Evolutionary conservation across 1,140 invertebrate genomes (phyloP).

Genomic region (Bombus huntii): DNA sequence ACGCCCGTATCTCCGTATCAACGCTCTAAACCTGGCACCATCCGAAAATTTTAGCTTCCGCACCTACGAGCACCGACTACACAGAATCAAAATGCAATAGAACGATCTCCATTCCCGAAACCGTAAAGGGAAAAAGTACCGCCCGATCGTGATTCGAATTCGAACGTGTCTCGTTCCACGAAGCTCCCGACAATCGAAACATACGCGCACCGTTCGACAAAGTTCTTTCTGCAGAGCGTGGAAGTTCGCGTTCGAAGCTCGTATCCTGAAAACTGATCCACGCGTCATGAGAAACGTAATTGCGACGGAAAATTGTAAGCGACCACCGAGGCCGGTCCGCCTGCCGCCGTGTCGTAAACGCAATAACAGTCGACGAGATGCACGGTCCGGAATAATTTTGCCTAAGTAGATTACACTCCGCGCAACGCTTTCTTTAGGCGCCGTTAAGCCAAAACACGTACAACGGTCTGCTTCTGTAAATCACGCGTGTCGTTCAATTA

Average conservation of each 20-base stretch:
- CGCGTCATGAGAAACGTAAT: neutral
- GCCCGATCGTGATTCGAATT: neutral
- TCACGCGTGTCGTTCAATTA: constrained; percentile 32
- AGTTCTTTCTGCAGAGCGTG: neutral
- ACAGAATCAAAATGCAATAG: constrained; percentile 1
- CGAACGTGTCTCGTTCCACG: neutral
- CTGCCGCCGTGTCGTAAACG: neutral
- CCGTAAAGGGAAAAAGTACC: neutral
- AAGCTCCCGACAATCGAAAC: neutral
- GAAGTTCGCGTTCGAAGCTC: neutral
- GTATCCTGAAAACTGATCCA: neutral
- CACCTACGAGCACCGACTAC: neutral
- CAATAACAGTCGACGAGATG: constrained; percentile 27
- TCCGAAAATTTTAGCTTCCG: neutral
- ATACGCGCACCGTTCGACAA: neutral
- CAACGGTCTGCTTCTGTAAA: neutral
- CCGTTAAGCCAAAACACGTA: constrained; percentile 9
- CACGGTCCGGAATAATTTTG: constrained; percentile 39
- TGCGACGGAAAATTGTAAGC: neutral
- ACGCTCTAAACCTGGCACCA: neutral
- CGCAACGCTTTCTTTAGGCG: constrained; percentile 14
- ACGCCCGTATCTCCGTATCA: neutral
- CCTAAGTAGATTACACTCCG: constrained; percentile 30
- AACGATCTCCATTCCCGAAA: neutral
- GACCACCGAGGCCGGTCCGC: neutral